Conservation (phyloP, 2,888 invertebrate genomes). For the Drosophila pegasa region DNA sequence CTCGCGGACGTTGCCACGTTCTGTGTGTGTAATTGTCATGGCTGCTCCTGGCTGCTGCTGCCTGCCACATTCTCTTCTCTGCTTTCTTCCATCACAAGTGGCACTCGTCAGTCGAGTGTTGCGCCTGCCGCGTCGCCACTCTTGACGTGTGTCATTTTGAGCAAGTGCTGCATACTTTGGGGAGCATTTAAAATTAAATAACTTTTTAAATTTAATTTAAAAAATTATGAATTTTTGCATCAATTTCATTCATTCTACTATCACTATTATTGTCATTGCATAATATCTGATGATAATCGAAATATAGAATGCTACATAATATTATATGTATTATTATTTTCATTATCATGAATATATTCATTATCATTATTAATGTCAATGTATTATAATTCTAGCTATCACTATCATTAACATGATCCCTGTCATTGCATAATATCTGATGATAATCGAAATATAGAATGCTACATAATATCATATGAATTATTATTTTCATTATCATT, state of each 20-base stretch:
- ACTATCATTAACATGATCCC: no score
- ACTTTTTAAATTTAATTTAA: slow-evolving; percentile 2
- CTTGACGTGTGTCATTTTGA: slow-evolving; percentile 51
- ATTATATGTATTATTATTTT: neutral
- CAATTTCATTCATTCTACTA: neutral
- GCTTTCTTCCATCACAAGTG: slow-evolving; percentile 42
- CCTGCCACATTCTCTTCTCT: slow-evolving; percentile 2
- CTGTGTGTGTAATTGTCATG: slow-evolving; percentile 33
- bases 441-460: neutral
- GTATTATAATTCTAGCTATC: no score
- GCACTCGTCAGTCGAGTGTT: slow-evolving; percentile 45
- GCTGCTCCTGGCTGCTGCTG: slow-evolving; percentile 9
- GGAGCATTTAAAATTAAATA: slow-evolving; percentile 33
- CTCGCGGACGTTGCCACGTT: slow-evolving; percentile 47
- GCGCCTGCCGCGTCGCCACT: slow-evolving; percentile 14
- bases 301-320: neutral
- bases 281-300: neutral
- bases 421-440: no score
- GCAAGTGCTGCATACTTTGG: slow-evolving; percentile 51
- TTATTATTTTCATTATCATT: neutral
- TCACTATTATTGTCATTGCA: neutral
- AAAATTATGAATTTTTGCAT: no score
- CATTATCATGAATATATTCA: neutral
- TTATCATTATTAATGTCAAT: neutral
- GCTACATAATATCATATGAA: neutral